phyloP scores from a whole-genome alignment of 2,797 vertebrate genomes.

The Anniella stebbinsi region DNA sequence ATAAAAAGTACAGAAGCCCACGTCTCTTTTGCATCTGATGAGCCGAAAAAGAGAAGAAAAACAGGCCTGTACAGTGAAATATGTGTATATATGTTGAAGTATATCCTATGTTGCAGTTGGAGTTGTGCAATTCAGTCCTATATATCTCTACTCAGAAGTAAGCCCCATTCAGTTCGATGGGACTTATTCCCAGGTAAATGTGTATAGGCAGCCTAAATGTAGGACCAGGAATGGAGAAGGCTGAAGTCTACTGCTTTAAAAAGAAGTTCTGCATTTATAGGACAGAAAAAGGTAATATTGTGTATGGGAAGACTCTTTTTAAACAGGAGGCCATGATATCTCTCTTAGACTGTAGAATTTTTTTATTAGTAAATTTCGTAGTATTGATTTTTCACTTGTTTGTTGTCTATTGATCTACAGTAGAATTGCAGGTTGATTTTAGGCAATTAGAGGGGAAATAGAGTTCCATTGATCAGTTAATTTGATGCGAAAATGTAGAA shows the following conservation, averaged over 20 bases:
- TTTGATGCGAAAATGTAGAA: conserved; percentile 50
- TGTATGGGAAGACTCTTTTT: conserved; percentile 31
- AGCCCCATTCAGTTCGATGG: neutral
- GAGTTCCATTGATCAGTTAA: conserved; percentile 62
- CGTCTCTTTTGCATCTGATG: neutral
- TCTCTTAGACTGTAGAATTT: conserved; percentile 52
- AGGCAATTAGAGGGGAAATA: conserved; percentile 57
- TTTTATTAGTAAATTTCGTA: conserved; percentile 59
- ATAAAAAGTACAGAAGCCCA: neutral
- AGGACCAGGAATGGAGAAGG: neutral
- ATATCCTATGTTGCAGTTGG: neutral
- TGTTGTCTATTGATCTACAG: conserved; percentile 62
- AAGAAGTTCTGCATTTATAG: neutral
- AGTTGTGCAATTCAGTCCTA: neutral
- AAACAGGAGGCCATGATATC: conserved; percentile 38
- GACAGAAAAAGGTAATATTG: neutral
- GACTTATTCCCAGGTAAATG: neutral
- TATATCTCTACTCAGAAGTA: neutral
- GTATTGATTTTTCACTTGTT: conserved; percentile 50
- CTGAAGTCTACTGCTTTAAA: no score
- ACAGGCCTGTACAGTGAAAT: neutral
- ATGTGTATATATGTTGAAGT: no score
- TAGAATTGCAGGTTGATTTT: conserved; percentile 62
- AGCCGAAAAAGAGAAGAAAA: neutral
- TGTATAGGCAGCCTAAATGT: neutral